Evolutionary conservation across 2,113 vertebrate species (phyloP), one percentile per base, ranked within the genome.

Genomic region (Bombycilla garrulus): DNA sequence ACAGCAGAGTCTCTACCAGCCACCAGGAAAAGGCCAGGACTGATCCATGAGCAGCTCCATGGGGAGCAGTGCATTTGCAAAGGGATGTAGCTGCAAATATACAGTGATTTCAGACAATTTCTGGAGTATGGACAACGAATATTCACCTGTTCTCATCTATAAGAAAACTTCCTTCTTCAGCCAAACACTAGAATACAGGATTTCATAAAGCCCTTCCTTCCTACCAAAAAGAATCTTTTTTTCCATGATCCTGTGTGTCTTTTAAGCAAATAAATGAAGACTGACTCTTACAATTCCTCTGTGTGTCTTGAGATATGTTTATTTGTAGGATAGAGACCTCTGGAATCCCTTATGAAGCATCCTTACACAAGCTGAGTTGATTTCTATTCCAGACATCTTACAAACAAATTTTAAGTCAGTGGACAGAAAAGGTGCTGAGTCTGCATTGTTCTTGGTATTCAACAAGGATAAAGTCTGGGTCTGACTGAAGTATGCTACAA

Each of bases 51-150:
- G 33, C 8, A 3, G 64, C 40, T 73, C 23, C 16, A 19, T 9
- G 48, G 13, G 24, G 3, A 77, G 21, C 18, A 78, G 40, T 10
- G 42, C 8, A 40, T 53, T 81, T 81, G 45, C 45, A 76, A 72
- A 54, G 13, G 14, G 53, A 60, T 44, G 12, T 6, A 83, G 50
- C 33, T 58, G 36, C 60, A 90, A 56, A 54, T 31, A 40, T 5
- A 28, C 2, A 47, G 16, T 36, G 54, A 40, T 60, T 78, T 53
- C 40, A 58, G 24, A 57, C 58, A 72, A 33, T 13, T 57, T 56
- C 12, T 26, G 11, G 25, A 72, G 56, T 18, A 29, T 4, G 9
- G 25, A 5, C 0, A 0, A 50, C 11, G n/a, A 50, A 62, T 13
- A 40, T 10, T 62, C 22, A n/a, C 26, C 6, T 14, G 3, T 19